Percentiles rank a stretch among this genome's conserved stretches.
Conservation (phyloP, 2,888 invertebrate genomes). For the Erebia palarica region DNA sequence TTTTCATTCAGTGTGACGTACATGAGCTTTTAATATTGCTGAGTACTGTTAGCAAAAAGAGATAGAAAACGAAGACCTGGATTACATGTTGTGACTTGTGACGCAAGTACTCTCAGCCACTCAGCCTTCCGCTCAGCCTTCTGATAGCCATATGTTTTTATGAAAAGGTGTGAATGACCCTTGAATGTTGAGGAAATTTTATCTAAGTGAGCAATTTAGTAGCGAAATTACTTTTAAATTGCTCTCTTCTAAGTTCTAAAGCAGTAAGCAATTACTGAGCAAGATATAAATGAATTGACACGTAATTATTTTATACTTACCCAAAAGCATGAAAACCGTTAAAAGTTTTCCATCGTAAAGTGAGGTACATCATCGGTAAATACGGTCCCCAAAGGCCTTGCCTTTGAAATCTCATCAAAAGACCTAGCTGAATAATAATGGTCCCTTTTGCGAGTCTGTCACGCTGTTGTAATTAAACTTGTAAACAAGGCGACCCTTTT, state of each 20-base stretch:
- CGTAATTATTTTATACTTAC: neutral
- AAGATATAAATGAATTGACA: neutral
- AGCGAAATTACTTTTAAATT: conserved; percentile 5
- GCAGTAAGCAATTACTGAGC: neutral
- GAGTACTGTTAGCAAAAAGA: conserved; percentile 27
- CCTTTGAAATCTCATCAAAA: neutral
- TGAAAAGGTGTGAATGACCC: conserved; percentile 26
- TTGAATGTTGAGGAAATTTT: conserved; percentile 3
- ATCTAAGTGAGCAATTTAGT: conserved; percentile 6
- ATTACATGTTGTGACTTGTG: conserved; percentile 38
- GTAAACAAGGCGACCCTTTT: conserved; percentile 24
- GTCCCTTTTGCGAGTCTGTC: neutral
- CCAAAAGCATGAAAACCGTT: neutral
- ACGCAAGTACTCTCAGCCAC: conserved; percentile 38
- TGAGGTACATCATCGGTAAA: neutral
- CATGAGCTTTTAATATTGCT: conserved; percentile 9
- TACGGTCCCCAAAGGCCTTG: neutral
- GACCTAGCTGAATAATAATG: neutral
- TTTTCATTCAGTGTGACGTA: no score
- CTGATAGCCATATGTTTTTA: conserved; percentile 20
- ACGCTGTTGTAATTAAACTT: neutral
- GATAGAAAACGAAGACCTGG: conserved; percentile 22
- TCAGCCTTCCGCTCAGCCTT: conserved; percentile 31
- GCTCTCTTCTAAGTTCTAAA: neutral
- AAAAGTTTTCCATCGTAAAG: neutral